These are phyloP conservation scores for Candoia aspera DNA, from an alignment of 2,113 vertebrate genomes.

Conservation along the genomic window DNA sequence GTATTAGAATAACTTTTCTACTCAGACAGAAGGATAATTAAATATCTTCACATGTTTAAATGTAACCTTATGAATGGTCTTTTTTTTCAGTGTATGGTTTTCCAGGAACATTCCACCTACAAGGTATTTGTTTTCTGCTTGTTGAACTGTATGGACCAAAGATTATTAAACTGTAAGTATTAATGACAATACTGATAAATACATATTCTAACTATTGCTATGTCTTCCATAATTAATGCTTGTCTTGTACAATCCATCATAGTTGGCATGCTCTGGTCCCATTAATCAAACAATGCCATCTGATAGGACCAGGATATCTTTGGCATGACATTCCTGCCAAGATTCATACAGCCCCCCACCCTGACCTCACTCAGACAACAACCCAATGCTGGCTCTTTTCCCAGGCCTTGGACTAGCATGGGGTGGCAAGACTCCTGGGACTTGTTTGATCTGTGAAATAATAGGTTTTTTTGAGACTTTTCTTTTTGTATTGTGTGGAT, in stretches of 20 bases:
- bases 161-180: constrained; percentile 77
- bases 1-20: neutral
- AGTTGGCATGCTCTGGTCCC: too few species aligned
- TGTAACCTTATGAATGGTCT: neutral
- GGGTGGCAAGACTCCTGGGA: too few species aligned
- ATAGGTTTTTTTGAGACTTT: too few species aligned
- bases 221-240: too few species aligned
- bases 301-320: too few species aligned
- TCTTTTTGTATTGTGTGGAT: too few species aligned
- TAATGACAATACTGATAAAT: neutral
- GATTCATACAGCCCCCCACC: neutral
- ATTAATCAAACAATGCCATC: too few species aligned
- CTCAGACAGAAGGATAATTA: neutral
- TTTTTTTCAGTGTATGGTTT: constrained; percentile 42
- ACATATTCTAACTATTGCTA: neutral
- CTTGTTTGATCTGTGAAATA: too few species aligned
- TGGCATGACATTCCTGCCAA: too few species aligned
- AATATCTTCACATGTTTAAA: neutral
- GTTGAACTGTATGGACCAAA: constrained; percentile 64
- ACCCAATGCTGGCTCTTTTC: too few species aligned
- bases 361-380: neutral
- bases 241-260: too few species aligned
- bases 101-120: constrained; percentile 69
- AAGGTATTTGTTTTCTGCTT: constrained; percentile 66
- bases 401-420: too few species aligned